Evolutionary conservation across 1,140 invertebrate species (phyloP).

Genomic region (Hylyphantes graminicola): DNA sequence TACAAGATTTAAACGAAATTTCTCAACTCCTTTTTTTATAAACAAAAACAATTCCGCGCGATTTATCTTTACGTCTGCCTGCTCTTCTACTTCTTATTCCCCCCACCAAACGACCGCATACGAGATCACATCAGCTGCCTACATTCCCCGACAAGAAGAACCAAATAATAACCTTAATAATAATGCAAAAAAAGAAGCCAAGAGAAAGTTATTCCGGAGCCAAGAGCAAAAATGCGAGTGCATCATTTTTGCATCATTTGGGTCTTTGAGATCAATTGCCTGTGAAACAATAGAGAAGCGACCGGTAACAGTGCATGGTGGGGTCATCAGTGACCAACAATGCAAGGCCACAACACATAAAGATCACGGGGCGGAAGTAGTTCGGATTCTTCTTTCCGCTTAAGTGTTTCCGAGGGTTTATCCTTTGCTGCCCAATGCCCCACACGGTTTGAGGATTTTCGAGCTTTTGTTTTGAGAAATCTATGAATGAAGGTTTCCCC

Average conservation of each 20-base stretch:
- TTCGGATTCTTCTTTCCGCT: slow-evolving; percentile 55
- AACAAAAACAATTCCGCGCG: slow-evolving; percentile 25
- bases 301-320: slow-evolving; percentile 48
- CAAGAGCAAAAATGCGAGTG: slow-evolving; percentile 8
- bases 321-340: slow-evolving; percentile 29
- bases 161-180: slow-evolving; percentile 7
- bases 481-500: too few relatives aligned
- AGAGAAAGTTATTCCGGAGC: slow-evolving; percentile 31
- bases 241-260: slow-evolving; percentile 60
- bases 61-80: slow-evolving; percentile 34
- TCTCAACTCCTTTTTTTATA: too few relatives aligned
- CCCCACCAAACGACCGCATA: slow-evolving; percentile 24
- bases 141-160: slow-evolving; percentile 21
- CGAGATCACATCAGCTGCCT: slow-evolving; percentile 13
- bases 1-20: not conserved
- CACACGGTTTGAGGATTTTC: too few relatives aligned
- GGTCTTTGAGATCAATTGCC: slow-evolving; percentile 55
- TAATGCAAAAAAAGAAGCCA: slow-evolving; percentile 23
- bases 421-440: slow-evolving; percentile 29
- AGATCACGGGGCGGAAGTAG: slow-evolving; percentile 55
- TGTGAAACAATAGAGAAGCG: slow-evolving; percentile 57
- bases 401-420: slow-evolving; percentile 52
- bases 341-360: slow-evolving; percentile 52
- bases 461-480: too few relatives aligned
- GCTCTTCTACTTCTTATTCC: slow-evolving; percentile 10